Base-by-base conservation (phyloP, 1,140 invertebrate genomes). In the Drosophila ananassae region DNA sequence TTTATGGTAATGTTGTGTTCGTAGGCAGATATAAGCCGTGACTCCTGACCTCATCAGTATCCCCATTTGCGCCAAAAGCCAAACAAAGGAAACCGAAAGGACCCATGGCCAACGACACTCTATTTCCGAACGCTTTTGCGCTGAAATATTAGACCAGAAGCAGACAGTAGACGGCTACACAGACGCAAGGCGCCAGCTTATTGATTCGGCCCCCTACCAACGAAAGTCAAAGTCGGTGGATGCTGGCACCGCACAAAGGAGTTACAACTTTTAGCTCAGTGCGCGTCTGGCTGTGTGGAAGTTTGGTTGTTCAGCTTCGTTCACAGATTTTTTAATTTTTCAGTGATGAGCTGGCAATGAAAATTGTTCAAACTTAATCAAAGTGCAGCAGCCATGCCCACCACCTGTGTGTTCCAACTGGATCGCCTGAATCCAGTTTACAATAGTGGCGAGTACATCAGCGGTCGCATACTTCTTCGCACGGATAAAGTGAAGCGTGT, bases 101-200 rank as follows among this genome's bases (percentile, higher is more conserved):
- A 46, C 46, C 37, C 73, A 64, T 56, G 50, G 56, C 71, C 77
- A 79, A 73, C 44, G 46, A 66, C 75, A 74, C 61, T 78, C 74
- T 66, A 74, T 78, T 85, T 87, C 64, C 67, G 69, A 77, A 71
- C 73, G 68, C 53, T 81, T 44, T 77, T 60, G 50, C 63, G 69
- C 63, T 76, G 75, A 79, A 73, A 82, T 87, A 87, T 87, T 89
- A 83, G 76, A 89, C 79, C 83, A 89, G 64, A 89, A 89, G 75
- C 79, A 89, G 78, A 73, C 83, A 77, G 76, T 87, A 87, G 82
- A 89, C 83, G 63, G 79, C 67, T 84, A 83, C 76, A 89, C 83
- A 84, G 80, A 84, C 80, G 73, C 80, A 83, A 60, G 89, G 89
- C 89, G 89, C 89, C 89, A 90, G 75, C 64, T 83, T 91, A 91